These are phyloP conservation scores for Bombus superbus DNA, from an alignment of 1,140 invertebrate species.

Conservation along the genomic window DNA sequence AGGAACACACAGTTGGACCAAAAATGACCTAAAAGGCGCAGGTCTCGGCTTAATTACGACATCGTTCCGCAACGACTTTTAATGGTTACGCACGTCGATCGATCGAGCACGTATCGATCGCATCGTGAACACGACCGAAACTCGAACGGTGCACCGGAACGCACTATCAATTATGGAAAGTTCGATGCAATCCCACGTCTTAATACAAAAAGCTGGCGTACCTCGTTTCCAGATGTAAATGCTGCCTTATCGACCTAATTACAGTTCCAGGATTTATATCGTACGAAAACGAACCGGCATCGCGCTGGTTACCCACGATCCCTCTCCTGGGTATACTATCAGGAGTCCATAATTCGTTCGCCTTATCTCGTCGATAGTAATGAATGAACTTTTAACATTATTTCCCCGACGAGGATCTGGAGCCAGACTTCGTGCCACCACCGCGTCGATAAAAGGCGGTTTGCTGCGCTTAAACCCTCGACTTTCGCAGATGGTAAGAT, in stretches of 20 bases:
- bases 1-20: too few species aligned
- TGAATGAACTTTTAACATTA: constrained; percentile 68
- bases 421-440: background rate
- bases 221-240: constrained; percentile 57
- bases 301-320: background rate
- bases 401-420: constrained; percentile 56
- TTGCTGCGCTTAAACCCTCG: background rate
- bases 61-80: background rate
- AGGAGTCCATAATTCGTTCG: constrained; percentile 64
- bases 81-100: background rate
- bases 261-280: constrained; percentile 57
- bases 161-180: constrained; percentile 34
- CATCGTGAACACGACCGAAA: background rate
- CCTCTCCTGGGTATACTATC: constrained; percentile 60
- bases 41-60: background rate
- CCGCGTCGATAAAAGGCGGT: constrained; percentile 22
- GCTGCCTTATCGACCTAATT: constrained; percentile 65
- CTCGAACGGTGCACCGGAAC: constrained; percentile 13
- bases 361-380: constrained; percentile 63
- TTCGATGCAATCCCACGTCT: constrained; percentile 15
- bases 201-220: constrained; percentile 35
- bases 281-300: constrained; percentile 47
- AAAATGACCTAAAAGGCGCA: too few species aligned
- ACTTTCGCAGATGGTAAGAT: background rate
- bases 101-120: background rate